These are phyloP conservation scores for Imbricaverruca yamaguchii DNA, from an alignment of 2,888 invertebrate genomes.

Conservation along the genomic window DNA sequence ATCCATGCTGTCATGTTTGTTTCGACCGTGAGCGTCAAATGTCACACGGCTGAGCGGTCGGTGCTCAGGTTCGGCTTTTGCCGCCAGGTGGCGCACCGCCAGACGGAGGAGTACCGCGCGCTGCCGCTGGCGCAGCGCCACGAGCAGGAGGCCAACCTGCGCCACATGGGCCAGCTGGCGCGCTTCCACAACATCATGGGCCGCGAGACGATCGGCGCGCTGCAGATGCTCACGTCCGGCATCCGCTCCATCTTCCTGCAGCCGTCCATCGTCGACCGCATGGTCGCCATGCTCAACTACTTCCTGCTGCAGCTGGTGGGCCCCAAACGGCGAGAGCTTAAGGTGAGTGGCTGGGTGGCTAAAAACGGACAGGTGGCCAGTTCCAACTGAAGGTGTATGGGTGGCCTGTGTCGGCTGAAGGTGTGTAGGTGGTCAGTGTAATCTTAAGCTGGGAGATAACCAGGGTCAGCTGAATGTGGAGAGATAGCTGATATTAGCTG, in stretches of 20 bases:
- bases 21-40: too few relatives aligned
- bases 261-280: constrained; percentile 80
- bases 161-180: constrained; percentile 73
- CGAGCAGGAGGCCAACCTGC: constrained; percentile 62
- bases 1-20: too few relatives aligned
- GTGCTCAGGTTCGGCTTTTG: too few relatives aligned
- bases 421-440: too few relatives aligned
- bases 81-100: constrained; percentile 9
- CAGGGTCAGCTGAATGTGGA: too few relatives aligned
- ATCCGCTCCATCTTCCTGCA: constrained; percentile 80
- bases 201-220: constrained; percentile 72
- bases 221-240: constrained; percentile 67
- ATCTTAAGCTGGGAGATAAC: too few relatives aligned
- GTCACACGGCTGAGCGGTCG: too few relatives aligned
- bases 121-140: constrained; percentile 62
- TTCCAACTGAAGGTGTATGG: too few relatives aligned
- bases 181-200: constrained; percentile 87
- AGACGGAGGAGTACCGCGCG: constrained; percentile 55
- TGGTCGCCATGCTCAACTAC: constrained; percentile 93
- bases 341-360: constrained; percentile 47
- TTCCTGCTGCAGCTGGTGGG: constrained; percentile 82
- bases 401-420: too few relatives aligned
- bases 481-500: too few relatives aligned
- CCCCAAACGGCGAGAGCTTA: constrained; percentile 83
- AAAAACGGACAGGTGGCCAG: too few relatives aligned